These are phyloP conservation scores for Mallotus villosus DNA, from an alignment of 2,797 vertebrate species.

Conservation along the genomic window DNA sequence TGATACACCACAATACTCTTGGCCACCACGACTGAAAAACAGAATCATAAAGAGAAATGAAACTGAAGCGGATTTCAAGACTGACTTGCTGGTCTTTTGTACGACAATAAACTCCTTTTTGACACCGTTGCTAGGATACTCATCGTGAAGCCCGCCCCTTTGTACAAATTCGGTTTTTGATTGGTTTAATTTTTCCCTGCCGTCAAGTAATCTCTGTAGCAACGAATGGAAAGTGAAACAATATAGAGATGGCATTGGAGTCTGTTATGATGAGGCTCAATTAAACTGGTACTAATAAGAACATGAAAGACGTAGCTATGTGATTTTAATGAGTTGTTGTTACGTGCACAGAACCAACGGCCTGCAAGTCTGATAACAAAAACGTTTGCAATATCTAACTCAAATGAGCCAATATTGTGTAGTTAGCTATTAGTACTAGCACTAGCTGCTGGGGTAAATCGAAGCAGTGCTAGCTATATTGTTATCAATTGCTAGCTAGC, in stretches of 20 bases:
- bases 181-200: constrained; percentile 20
- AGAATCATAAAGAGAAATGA: no score
- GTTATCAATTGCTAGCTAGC: no score
- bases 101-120: constrained; percentile 12
- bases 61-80: neutral
- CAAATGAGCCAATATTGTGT: no score
- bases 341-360: neutral
- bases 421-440: no score
- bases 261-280: neutral
- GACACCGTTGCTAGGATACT: constrained; percentile 4
- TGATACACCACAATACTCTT: no score
- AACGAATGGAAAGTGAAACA: constrained; percentile 15
- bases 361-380: no score
- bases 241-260: neutral
- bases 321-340: neutral
- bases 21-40: no score
- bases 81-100: neutral
- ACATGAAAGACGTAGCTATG: neutral
- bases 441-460: no score
- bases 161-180: neutral
- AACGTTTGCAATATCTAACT: no score
- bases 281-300: neutral
- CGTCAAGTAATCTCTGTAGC: constrained; percentile 16
- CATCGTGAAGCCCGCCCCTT: constrained; percentile 1
- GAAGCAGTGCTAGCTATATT: no score